phyloP scores from a whole-genome alignment of 64 coral and sea anemone genomes.

The Pocillopora damicornis region DNA sequence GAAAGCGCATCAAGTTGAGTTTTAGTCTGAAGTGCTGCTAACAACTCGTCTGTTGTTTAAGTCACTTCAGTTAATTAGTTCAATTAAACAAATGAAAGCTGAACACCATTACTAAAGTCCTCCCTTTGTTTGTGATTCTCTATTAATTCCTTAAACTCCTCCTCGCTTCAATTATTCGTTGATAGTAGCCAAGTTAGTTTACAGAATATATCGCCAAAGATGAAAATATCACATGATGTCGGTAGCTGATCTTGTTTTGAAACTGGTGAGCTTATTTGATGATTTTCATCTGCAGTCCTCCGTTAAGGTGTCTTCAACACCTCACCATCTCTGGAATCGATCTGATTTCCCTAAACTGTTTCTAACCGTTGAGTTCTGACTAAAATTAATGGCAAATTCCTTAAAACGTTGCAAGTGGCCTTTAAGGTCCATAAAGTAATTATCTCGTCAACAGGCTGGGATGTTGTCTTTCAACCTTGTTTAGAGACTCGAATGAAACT shows the following conservation, averaged over 20 bases:
- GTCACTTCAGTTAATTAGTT: conserved; percentile 3
- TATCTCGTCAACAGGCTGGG: conserved; percentile 36
- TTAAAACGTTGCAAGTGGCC: background rate
- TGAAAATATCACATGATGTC: conserved; percentile 27
- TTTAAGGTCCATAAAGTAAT: conserved; percentile 25
- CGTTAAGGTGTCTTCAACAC: conserved; percentile 10
- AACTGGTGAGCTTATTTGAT: background rate
- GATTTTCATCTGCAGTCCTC: background rate
- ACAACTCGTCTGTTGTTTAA: background rate
- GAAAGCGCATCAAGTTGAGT: background rate
- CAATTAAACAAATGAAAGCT: conserved; percentile 10
- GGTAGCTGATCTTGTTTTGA: background rate
- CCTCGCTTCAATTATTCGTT: conserved; percentile 36
- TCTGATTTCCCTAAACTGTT: background rate
- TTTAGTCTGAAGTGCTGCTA: background rate
- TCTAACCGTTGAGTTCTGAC: background rate
- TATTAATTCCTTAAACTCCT: conserved; percentile 9
- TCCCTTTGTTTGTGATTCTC: background rate
- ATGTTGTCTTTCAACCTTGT: conserved; percentile 28
- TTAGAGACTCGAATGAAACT: background rate
- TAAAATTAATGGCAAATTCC: conserved; percentile 31
- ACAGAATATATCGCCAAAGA: background rate
- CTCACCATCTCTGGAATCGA: background rate
- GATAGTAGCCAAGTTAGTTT: conserved; percentile 34
- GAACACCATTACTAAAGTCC: background rate